Evolutionary conservation across 2,113 vertebrate genomes (phyloP), one percentile per base, ranked within the genome.

Genomic region (Lagopus leucura): DNA sequence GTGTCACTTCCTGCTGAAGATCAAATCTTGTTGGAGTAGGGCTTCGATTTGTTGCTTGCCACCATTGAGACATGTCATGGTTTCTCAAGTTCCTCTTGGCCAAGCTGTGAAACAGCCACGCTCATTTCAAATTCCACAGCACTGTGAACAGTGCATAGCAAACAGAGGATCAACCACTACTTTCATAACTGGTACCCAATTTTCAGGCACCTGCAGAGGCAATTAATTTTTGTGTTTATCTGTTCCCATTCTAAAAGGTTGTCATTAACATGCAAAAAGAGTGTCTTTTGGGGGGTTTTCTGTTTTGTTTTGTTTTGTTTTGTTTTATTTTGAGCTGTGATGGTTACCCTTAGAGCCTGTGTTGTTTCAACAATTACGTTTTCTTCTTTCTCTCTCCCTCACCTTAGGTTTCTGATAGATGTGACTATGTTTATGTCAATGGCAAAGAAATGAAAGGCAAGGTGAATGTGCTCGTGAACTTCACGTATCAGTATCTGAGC

Each of bases 391-490:
- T 67, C 36, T 4, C 5, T 74, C 6, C 22, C 15, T 10, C 24
- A 25, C 15, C 43, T 25, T 83, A 99, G 99, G 99, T 99, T 92
- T 99, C 99, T 4, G 99, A 99, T 93, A 98, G 98, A 90, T 99
- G 99, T 50, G 99, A 99, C 97, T 99, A 99, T 4, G 93, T 99
- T 91, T 99, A 98, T 52, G 99, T 99, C 96, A 99, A 99, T 1
- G 99, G 99, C 89, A 99, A 99, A 93, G 99, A 99, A 97, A 98
- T 99, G 98, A 99, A 98, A 88, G 99, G 99, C 95, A 98, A 98
- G 94, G 97, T 98, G 97, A 98, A 97, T 2, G 98, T 98, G 0
- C 93, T 97, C 40, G 99, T 99, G 97, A 99, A 99, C 96, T 99
- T 99, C 97, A 99, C 98, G 0, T 99, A 99, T 54, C 98, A 98